Base-by-base conservation (phyloP, 1,140 invertebrate species). In the Phenacoccus solenopsis region DNA sequence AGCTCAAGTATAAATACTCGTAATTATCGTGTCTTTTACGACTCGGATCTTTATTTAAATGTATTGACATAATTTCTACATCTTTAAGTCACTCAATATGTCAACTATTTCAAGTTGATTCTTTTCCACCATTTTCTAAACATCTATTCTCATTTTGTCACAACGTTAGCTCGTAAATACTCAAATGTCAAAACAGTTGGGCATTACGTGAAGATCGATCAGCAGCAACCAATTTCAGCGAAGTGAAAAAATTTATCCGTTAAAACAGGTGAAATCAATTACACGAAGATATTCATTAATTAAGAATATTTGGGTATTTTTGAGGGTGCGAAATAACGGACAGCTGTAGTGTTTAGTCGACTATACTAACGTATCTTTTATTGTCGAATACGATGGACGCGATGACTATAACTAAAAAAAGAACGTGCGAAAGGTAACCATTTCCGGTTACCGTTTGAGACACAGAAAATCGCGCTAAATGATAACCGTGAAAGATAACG, bases 231-330 rank as follows among this genome's bases (percentile, higher is more conserved):
- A n/a, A n/a, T n/a, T 49, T 49, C 38, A 3, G 38, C 38, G 16
- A 16, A 16, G 13, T 49, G 38, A 49, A n/a, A n/a, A n/a, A n/a
- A 49, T 49, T 49, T 49, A 49, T 49, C 38, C 38, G 38, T 49
- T 49, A 49, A 49, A 49, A 49, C 38, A 49, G 38, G 38, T 49
- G 38, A 49, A 49, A 49, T 49, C 38, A 49, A 49, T 49, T 49
- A 49, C n/a, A n/a, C 5, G 38, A 49, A n/a, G 12, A n/a, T 49
- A 49, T 16, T 49, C 38, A 16, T 49, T 49, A 49, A 49, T 49
- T 49, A 49, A 49, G 38, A 49, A 10, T 49, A 49, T 49, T 16
- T 49, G 3, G 38, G 38, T 49, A 49, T 49, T 49, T 49, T 49
- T n/a, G 38, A 49, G 38, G 38, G 38, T 49, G 38, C 38, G 20